Evolutionary conservation across 2,888 invertebrate genomes (phyloP).

Genomic region (Eubasilissa splendida): DNA sequence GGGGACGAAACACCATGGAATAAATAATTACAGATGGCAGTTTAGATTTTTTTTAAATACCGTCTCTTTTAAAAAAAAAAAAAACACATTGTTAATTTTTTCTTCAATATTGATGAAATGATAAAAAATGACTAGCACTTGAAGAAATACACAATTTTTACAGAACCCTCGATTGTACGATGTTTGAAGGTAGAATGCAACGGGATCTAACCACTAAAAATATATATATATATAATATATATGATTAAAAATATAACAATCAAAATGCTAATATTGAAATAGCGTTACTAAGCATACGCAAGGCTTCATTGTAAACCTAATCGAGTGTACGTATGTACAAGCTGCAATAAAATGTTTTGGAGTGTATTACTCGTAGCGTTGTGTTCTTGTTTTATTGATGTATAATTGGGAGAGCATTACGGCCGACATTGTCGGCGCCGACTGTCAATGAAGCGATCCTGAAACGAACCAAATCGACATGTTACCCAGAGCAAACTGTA

Average conservation of each 20-base stretch:
- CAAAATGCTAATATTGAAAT: neutral
- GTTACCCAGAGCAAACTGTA: neutral
- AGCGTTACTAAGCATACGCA: conserved; percentile 8
- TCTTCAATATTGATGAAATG: too few species aligned
- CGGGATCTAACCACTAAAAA: too few species aligned
- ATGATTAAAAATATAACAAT: too few species aligned
- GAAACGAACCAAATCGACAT: conserved; percentile 10
- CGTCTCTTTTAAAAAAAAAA: too few species aligned
- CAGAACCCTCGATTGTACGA: neutral
- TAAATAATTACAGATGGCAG: too few species aligned
- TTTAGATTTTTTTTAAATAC: too few species aligned
- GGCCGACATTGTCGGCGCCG: conserved; percentile 40
- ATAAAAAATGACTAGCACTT: conserved; percentile 23
- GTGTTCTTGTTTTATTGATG: neutral
- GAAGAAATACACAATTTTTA: conserved; percentile 16
- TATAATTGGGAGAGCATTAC: conserved; percentile 36
- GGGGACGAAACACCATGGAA: too few species aligned
- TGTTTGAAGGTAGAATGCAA: neutral
- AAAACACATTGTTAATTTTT: too few species aligned
- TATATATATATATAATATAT: too few species aligned
- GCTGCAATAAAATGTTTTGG: too few species aligned
- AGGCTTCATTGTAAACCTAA: neutral
- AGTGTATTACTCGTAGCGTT: conserved; percentile 13
- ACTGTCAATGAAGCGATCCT: conserved; percentile 46
- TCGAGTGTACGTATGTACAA: neutral